Percentiles rank a stretch among this genome's conserved stretches.
phyloP scores from a whole-genome alignment of 92 coral and sea anemone genomes.

The Meandrina meandrites region DNA sequence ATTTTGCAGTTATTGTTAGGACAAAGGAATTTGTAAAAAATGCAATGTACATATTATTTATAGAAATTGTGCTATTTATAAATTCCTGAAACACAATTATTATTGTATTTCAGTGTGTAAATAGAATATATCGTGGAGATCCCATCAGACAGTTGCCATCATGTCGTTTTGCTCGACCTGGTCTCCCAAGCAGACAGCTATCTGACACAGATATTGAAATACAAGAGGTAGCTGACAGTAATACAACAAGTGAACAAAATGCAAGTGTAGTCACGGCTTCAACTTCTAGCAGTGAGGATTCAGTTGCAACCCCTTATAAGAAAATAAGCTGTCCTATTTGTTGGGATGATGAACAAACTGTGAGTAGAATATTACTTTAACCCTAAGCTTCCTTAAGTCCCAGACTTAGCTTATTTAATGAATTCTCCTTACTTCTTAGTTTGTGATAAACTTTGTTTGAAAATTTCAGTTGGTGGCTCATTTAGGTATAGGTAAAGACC shows the following conservation, averaged over 20 bases:
- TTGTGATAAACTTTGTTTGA: background rate
- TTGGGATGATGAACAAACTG: constrained; percentile 77
- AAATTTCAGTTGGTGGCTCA: background rate
- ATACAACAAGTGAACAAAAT: background rate
- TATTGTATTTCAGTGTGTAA: constrained; percentile 57
- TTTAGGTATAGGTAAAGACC: too few relatives aligned
- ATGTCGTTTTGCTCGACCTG: constrained; percentile 54
- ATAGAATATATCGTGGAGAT: constrained; percentile 59
- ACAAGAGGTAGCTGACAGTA: constrained; percentile 29
- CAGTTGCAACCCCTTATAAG: constrained; percentile 29
- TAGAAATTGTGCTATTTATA: too few relatives aligned
- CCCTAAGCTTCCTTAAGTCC: background rate
- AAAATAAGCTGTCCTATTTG: constrained; percentile 89
- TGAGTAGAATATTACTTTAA: constrained; percentile 36
- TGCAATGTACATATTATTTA: too few relatives aligned
- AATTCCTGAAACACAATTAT: background rate
- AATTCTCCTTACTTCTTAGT: background rate
- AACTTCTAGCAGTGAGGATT: constrained; percentile 10
- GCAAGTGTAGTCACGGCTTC: constrained; percentile 16
- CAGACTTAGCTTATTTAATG: background rate
- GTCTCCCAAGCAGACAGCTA: constrained; percentile 10
- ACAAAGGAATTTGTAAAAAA: background rate
- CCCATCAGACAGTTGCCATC: constrained; percentile 54
- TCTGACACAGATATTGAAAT: constrained; percentile 36
- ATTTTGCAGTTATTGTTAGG: background rate